These are phyloP conservation scores for Anas capensis DNA, from an alignment of 2,797 vertebrate species.

Conservation along the genomic window DNA sequence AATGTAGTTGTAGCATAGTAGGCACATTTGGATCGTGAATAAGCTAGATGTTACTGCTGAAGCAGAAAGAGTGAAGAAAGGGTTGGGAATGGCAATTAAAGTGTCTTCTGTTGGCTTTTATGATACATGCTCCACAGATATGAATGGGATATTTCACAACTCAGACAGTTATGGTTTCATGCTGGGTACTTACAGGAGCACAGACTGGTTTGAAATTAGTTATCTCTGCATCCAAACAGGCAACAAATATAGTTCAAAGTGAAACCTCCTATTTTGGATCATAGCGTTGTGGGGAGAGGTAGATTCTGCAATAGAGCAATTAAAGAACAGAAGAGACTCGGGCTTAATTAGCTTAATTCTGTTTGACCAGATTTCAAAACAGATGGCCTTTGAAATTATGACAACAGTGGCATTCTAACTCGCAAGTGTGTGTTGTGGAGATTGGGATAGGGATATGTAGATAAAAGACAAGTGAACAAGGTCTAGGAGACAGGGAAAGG, in stretches of 20 bases:
- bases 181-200: not conserved
- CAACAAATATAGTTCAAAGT: not conserved
- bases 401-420: not conserved
- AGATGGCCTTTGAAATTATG: constrained; percentile 28
- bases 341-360: constrained; percentile 35
- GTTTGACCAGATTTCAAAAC: constrained; percentile 33
- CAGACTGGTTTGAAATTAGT: fast-evolving
- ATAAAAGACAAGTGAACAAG: not conserved
- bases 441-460: not conserved
- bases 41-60: not conserved
- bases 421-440: not conserved
- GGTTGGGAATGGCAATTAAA: not conserved
- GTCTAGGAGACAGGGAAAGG: not conserved
- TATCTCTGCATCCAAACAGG: not conserved
- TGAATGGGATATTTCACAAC: not conserved
- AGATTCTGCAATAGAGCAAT: constrained; percentile 5
- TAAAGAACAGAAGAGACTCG: constrained; percentile 1
- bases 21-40: not conserved
- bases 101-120: not conserved
- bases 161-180: not conserved
- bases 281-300: not conserved
- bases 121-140: not conserved
- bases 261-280: not conserved
- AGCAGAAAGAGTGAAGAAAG: not conserved
- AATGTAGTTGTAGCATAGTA: not conserved